Base-by-base conservation (phyloP, 2,888 invertebrate genomes). In the Tholera decimalis region DNA sequence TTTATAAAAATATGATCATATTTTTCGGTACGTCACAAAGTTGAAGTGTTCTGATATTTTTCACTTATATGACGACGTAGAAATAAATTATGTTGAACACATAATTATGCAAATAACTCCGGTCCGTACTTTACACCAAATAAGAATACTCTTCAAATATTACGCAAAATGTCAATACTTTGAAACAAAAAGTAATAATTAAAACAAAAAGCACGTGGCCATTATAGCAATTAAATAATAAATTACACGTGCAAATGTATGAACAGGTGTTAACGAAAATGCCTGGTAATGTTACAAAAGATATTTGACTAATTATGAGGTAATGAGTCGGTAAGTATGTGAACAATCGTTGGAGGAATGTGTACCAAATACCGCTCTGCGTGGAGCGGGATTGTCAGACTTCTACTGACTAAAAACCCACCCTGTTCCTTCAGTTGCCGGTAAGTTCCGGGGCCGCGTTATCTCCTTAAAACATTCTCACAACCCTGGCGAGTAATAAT, bases 241-340 rank as follows among this genome's bases (percentile, higher is more conserved):
- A n/a, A 0, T 13, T 20, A 66, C 55, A 50, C 67, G 55, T 73
- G 56, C 44, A 44, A 20, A 49, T 55, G 43, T 5, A 55, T 69
- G 28, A 39, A 66, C 69, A 69, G 33, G 67, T 73, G 74, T 39
- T 50, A 5, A n/a, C 0, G 4, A 50, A 49, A 49, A 37, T 5
- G 46, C 8, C 7, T 8, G 7, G 30, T 28, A 33, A 39, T 24
- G 28, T 73, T 51, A 53, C 51, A 24, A 64, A 47, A 46, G 50
- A 44, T 35, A n/a, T 50, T 44, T 72, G 18, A 68, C 18, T 41
- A 73, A 67, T 41, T 50, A 54, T 43, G 54, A 54, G 35, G 44
- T 73, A 64, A 47, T 56, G 20, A 2, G n/a, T n/a, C 0, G 3
- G n/a, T 1, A 20, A 9, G 20, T 24, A 30, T 15, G n/a, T 44